Evolutionary conservation across 1,140 invertebrate genomes (phyloP).

Genomic region (Phthorimaea operculella): DNA sequence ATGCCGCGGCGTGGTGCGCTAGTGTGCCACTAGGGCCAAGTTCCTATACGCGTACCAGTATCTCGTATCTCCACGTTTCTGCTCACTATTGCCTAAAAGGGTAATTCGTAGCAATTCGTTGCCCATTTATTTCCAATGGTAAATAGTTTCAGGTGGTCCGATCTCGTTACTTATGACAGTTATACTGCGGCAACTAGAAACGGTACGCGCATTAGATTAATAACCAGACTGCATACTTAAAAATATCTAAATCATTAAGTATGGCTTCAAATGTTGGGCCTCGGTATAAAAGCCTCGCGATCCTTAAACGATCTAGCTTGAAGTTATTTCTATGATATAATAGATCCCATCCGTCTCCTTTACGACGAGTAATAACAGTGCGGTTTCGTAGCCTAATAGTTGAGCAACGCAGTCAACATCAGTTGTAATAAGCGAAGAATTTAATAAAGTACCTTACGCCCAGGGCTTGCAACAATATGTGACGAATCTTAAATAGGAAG

Average conservation of each 20-base stretch:
- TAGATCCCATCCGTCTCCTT: background rate
- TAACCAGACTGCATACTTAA: too few relatives aligned
- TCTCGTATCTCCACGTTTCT: background rate
- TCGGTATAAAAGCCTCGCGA: too few relatives aligned
- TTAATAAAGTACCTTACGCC: conserved; percentile 1
- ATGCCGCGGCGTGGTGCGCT: background rate
- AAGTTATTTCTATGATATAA: background rate
- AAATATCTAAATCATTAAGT: too few relatives aligned
- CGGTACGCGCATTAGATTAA: too few relatives aligned
- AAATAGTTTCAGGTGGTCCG: too few relatives aligned
- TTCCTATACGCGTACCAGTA: background rate
- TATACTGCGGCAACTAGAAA: too few relatives aligned
- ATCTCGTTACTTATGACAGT: too few relatives aligned
- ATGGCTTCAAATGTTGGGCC: too few relatives aligned
- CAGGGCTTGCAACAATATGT: background rate
- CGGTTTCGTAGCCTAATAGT: conserved; percentile 1
- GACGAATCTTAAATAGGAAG: background rate
- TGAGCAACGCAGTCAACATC: background rate
- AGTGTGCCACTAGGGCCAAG: background rate
- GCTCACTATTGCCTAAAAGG: too few relatives aligned
- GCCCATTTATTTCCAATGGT: too few relatives aligned
- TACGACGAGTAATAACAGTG: conserved; percentile 1
- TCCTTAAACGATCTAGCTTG: background rate
- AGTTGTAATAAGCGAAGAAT: background rate
- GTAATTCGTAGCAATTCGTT: too few relatives aligned